Conservation (phyloP, 2,113 vertebrate genomes). For the Apteryx mantelli region DNA sequence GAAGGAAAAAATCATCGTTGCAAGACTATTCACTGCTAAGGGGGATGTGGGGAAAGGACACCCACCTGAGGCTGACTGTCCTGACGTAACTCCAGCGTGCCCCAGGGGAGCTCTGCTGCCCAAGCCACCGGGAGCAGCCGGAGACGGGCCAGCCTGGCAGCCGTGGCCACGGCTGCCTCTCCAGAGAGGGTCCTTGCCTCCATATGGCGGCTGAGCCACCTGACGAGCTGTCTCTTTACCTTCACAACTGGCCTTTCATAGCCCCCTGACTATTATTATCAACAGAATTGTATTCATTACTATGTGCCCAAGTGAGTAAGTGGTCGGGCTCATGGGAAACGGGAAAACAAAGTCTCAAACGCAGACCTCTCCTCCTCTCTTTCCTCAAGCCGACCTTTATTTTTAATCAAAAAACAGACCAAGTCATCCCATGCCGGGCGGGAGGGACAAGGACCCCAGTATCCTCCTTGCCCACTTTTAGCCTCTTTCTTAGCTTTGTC, state of each 20-base stretch:
- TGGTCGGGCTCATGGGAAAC: not conserved
- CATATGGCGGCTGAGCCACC: not conserved
- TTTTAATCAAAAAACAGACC: not conserved
- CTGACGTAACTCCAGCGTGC: not conserved
- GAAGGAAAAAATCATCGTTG: not conserved
- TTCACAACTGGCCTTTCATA: not conserved
- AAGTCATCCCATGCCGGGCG: not conserved
- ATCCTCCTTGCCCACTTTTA: not conserved
- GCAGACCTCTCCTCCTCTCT: not conserved
- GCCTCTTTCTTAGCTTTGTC: not conserved
- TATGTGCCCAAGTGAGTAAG: not conserved
- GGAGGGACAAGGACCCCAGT: not conserved
- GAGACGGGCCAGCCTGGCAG: not conserved
- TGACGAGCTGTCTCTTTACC: not conserved
- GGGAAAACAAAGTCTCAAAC: slow-evolving; percentile 31
- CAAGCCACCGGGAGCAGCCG: accelerated
- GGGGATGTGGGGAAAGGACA: not conserved
- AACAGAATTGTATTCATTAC: slow-evolving; percentile 1
- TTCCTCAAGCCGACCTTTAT: slow-evolving; percentile 11
- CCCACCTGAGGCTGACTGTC: accelerated
- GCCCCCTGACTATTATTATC: slow-evolving; percentile 7
- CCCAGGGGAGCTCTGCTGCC: not conserved
- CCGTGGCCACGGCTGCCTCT: not conserved
- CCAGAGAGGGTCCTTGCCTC: not conserved
- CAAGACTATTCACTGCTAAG: not conserved